Conservation (phyloP, 2,113 vertebrate species). For the Tapirus terrestris region DNA sequence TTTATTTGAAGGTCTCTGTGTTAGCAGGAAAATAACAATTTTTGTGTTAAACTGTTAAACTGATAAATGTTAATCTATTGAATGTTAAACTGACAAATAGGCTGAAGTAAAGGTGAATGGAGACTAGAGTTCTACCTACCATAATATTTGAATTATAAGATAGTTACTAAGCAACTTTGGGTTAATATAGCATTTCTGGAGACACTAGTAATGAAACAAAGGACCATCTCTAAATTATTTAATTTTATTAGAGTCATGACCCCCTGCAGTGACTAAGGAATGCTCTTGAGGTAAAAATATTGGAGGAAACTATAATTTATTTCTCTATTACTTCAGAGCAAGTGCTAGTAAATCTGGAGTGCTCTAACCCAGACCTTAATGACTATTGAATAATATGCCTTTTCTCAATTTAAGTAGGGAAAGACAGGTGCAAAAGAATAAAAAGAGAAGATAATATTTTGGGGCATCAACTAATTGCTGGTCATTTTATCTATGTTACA, state of each 20-base stretch:
- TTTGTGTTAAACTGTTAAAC: not conserved
- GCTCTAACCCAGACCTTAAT: not conserved
- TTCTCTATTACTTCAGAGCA: constrained; percentile 19
- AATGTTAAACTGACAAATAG: not conserved
- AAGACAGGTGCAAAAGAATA: not conserved
- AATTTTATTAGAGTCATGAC: not conserved
- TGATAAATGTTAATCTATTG: not conserved
- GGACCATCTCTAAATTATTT: not conserved
- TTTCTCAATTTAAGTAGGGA: not conserved
- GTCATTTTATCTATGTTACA: not conserved
- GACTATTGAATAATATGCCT: not conserved
- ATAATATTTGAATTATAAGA: not conserved
- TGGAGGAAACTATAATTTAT: not conserved
- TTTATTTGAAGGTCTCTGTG: not conserved
- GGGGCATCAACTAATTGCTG: not conserved
- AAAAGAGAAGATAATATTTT: not conserved
- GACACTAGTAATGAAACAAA: not conserved
- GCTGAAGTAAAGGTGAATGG: not conserved
- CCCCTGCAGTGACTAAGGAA: not conserved
- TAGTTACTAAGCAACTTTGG: not conserved
- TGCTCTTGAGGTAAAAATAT: not conserved
- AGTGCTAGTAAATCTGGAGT: not conserved
- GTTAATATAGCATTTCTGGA: not conserved
- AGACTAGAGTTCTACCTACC: not conserved
- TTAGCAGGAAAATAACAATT: not conserved